Base-by-base conservation (phyloP, 1,140 invertebrate genomes). In the Anastrepha ludens region DNA sequence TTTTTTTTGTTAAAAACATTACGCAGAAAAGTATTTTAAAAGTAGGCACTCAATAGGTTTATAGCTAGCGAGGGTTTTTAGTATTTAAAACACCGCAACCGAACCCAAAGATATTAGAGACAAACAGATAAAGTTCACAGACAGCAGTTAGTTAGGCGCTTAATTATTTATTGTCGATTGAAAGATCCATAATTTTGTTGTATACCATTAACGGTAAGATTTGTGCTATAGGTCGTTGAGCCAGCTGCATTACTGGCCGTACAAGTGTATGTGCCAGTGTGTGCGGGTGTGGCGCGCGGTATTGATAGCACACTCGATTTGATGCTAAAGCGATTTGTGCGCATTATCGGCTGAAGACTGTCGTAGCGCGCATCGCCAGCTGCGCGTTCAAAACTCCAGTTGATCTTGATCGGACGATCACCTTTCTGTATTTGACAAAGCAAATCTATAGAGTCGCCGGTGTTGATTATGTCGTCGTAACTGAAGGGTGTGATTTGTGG, bases 251-350 rank as follows among this genome's bases (percentile, higher is more conserved):
- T 96, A 41, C 91, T 94, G n/a, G 94, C 95, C 81, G 93, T 94
- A 93, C 96, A 97, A 2, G 96, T 97, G 90, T 97, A 97, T 86
- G 95, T 94, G 86, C 96, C 95, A 44, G 94, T 95, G 91, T 97
- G 96, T 87, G 94, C 94, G 5, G 95, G 94, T 29, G 94, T 94
- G 4, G 96, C 95, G 2, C 94, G 94, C 88, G 96, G 95, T 90
- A 97, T 96, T 86, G 95, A 95, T 86, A 97, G 93, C 89, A 96
- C 94, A 92, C 95, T 96, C 2, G 94, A 93, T 95, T 94, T 94
- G 20, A 91, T 89, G 15, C 92, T 90, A 50, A 85, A 89, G 74
- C 87, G 92, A 87, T 92, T 94, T 88, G 91, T 93, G 5, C 89
- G 90, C 86, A 93, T 93, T 74, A 92, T 89, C 1, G 92, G 91